Percentiles rank a stretch among this genome's conserved stretches.
Conservation (phyloP, 2,888 invertebrate species). For the Melipona beecheii region DNA sequence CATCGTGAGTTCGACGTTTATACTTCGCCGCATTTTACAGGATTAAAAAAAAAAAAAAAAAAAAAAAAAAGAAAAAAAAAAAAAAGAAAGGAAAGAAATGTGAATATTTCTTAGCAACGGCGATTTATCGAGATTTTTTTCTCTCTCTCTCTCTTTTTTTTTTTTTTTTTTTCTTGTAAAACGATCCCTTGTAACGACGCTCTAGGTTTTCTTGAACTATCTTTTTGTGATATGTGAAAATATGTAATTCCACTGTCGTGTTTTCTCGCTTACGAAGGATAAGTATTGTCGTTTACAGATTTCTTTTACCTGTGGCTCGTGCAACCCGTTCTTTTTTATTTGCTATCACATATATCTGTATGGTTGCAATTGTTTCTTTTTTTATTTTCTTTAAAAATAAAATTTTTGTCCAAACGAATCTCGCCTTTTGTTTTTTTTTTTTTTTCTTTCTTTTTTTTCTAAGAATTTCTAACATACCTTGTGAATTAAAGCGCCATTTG, state of each 20-base stretch:
- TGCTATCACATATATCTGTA: not conserved
- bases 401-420: slow-evolving; percentile 13
- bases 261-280: slow-evolving; percentile 18
- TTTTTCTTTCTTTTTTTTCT: not conserved
- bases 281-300: slow-evolving; percentile 17
- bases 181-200: not conserved
- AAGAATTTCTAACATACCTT: not conserved
- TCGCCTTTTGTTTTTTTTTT: not conserved
- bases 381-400: slow-evolving; percentile 8
- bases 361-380: not conserved
- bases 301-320: slow-evolving; percentile 3
- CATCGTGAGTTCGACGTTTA: not conserved
- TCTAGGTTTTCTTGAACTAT: not conserved
- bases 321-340: slow-evolving; percentile 6
- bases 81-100: not conserved
- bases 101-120: not conserved
- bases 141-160: too few relatives aligned
- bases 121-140: not conserved
- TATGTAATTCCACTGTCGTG: slow-evolving; percentile 4
- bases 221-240: slow-evolving; percentile 1
- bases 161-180: not conserved
- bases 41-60: too few relatives aligned
- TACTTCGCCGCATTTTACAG: not conserved
- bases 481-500: not conserved
- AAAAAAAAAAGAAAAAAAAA: not conserved